These are phyloP conservation scores for Lutraria rhynchaena DNA, from an alignment of 1,140 invertebrate species.

Conservation along the genomic window DNA sequence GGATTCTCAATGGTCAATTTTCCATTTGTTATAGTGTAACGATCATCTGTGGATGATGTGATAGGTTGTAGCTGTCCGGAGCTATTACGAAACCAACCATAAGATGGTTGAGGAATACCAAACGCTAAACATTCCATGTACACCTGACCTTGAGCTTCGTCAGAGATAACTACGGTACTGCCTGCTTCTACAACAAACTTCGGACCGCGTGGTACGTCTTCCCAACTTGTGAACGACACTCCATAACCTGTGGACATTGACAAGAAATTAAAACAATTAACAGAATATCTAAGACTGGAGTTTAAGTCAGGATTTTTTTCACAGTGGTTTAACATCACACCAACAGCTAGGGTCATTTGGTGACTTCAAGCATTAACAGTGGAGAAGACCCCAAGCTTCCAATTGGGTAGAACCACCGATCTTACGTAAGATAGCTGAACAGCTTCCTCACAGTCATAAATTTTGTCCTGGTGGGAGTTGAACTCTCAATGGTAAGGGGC, in stretches of 20 bases:
- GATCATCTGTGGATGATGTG: background rate
- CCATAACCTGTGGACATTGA: conserved; percentile 69
- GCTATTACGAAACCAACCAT: conserved; percentile 61
- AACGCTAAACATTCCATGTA: conserved; percentile 67
- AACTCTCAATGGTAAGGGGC: too few species aligned
- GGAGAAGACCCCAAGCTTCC: too few species aligned
- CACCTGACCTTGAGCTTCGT: conserved; percentile 6
- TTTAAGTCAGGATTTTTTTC: too few species aligned
- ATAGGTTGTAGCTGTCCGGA: background rate
- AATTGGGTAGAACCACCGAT: too few species aligned
- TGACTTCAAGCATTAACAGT: too few species aligned
- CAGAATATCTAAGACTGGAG: background rate
- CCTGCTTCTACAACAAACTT: conserved; percentile 63
- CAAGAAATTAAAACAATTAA: background rate
- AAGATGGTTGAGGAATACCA: conserved; percentile 64
- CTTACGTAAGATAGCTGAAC: too few species aligned
- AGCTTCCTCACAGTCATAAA: too few species aligned
- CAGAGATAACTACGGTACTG: conserved; percentile 61
- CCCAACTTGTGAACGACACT: conserved; percentile 55
- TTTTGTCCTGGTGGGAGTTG: too few species aligned
- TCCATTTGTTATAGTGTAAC: conserved; percentile 66
- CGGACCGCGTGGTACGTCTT: conserved; percentile 67
- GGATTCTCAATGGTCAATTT: conserved; percentile 64
- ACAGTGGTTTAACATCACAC: too few species aligned
- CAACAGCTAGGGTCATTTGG: too few species aligned